A percentile compares a stretch with the other conserved stretches of the same genome.
These are phyloP conservation scores for Ethmia dodecea DNA, from an alignment of 2,888 invertebrate species.

Conservation along the genomic window DNA sequence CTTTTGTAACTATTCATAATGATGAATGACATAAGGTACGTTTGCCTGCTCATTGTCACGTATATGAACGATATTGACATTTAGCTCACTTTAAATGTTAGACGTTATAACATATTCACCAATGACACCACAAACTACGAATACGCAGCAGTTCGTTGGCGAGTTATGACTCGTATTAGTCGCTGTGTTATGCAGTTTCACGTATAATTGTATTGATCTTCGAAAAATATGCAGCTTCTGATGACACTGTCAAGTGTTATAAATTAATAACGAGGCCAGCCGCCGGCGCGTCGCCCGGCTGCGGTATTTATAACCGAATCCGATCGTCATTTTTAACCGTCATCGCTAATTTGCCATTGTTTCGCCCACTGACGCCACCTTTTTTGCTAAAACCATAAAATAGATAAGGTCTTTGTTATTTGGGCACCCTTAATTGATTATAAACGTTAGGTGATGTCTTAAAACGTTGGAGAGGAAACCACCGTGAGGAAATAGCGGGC, in stretches of 20 bases:
- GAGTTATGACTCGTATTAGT: no score
- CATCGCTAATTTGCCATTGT: slow-evolving; percentile 76
- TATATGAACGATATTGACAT: no score
- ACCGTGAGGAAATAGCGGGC: slow-evolving; percentile 18
- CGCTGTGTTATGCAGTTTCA: no score
- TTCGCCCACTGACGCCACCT: slow-evolving; percentile 68
- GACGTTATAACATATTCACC: no score
- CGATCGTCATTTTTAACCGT: slow-evolving; percentile 71
- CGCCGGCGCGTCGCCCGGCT: slow-evolving; percentile 37
- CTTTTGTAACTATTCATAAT: no score
- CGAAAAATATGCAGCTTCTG: no score
- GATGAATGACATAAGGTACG: no score
- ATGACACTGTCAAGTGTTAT: slow-evolving; percentile 22
- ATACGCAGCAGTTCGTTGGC: no score
- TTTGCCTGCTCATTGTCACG: no score
- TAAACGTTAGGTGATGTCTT: slow-evolving; percentile 45
- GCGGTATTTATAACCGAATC: slow-evolving; percentile 42
- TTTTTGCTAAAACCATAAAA: slow-evolving; percentile 72
- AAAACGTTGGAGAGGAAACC: slow-evolving; percentile 22
- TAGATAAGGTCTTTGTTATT: slow-evolving; percentile 62
- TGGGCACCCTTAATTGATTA: slow-evolving; percentile 62
- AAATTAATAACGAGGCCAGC: slow-evolving; percentile 41
- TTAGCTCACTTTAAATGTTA: no score
- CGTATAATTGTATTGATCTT: no score
- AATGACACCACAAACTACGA: no score